Evolutionary conservation across 2,888 invertebrate genomes (phyloP), one percentile per base, ranked within the genome.

Genomic region (Apeira syringaria): DNA sequence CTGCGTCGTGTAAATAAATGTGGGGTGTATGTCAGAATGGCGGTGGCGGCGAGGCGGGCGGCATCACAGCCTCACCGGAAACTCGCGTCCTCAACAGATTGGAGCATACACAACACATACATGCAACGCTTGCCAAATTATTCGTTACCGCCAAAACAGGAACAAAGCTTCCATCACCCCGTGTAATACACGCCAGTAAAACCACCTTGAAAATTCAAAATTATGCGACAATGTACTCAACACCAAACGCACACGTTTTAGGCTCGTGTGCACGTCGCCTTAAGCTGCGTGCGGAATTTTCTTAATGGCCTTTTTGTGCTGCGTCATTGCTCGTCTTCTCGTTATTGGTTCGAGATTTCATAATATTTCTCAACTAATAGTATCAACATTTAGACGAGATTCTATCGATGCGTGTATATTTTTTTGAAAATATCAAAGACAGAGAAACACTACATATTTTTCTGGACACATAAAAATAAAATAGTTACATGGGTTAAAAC

Each of bases 1-100:
- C 81, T 74, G 68, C 56, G 84, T 83, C 84, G 73, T 65, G 74
- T 75, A 77, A 83, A 85, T 81, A 83, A 83, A 87, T 84, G 84
- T 68, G 66, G 64, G 69, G 68, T 68, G 77, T 84, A 77, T 76
- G 76, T 79, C 73, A 74, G 60, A 50, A 55, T 56, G 64, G 58
- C 59, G 67, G 58, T 59, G 67, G 43, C 61, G 60, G 61, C 56
- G 59, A 56, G 68, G 55, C 60, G 65, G 53, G 64, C 64, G 53
- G 58, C 48, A 53, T 50, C 59, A 49, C 44, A 47, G 53, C 52
- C 53, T 50, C 52, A 29, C 62, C 64, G 68, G 70, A 76, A 68
- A 57, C 62, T 46, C 53, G 57, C 53, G 41, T 40, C 61, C 66
- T 68, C 64, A 61, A 59, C 68, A 67, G 68, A 74, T 76, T 68